Evolutionary conservation across 2,113 vertebrate species (phyloP).

Genomic region (Pteropus alecto): DNA sequence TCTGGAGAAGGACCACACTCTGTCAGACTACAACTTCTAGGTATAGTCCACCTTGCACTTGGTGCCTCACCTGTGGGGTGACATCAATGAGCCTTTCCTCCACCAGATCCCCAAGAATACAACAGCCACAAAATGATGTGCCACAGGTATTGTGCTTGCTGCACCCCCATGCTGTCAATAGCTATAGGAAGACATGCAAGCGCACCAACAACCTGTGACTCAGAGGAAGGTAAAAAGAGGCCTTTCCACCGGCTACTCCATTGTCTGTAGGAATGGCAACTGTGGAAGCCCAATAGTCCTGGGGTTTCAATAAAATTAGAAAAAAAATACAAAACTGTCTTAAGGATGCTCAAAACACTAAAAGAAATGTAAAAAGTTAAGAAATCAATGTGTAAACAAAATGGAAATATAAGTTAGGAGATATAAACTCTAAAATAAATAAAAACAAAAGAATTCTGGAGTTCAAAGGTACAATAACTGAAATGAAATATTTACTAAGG

Average conservation of each 20-base stretch:
- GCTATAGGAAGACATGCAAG: too few relatives aligned
- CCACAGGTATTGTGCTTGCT: too few relatives aligned
- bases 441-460: background rate
- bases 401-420: background rate
- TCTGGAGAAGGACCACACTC: conserved; percentile 90
- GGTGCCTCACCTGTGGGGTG: conserved; percentile 92
- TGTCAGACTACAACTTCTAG: conserved; percentile 96
- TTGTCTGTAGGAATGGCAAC: too few relatives aligned
- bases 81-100: conserved; percentile 94
- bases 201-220: too few relatives aligned
- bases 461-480: background rate
- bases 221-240: too few relatives aligned
- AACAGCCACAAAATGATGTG: conserved; percentile 95
- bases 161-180: too few relatives aligned
- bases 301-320: too few relatives aligned
- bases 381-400: background rate
- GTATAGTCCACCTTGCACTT: conserved; percentile 91
- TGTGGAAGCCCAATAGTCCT: too few relatives aligned
- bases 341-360: background rate
- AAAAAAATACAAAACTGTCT: background rate
- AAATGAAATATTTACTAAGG: background rate
- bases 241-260: too few relatives aligned
- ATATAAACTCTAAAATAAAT: background rate
- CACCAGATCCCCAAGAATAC: conserved; percentile 94
- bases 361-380: background rate